Conservation (phyloP, 1,140 invertebrate genomes). For the Cephus cinctus region DNA sequence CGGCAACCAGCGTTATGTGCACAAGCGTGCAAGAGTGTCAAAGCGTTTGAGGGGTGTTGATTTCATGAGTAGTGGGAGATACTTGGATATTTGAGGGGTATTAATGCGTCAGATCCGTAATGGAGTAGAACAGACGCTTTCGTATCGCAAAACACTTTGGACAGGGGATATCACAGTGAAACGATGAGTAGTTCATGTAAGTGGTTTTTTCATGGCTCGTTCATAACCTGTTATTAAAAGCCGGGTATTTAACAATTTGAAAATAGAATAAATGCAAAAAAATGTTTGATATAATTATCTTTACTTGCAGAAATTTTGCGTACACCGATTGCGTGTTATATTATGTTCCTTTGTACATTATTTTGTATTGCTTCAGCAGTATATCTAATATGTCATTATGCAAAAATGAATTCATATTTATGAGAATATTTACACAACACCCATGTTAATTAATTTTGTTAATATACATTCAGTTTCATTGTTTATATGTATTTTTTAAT, state of each 20-base stretch:
- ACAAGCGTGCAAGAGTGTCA: background rate
- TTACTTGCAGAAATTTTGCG: background rate
- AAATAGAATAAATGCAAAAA: too few relatives aligned
- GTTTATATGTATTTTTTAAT: background rate
- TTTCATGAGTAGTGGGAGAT: background rate
- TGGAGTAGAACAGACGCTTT: background rate
- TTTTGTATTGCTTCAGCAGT: background rate
- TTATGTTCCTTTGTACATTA: background rate
- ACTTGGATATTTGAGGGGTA: background rate
- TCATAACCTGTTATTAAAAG: conserved; percentile 23
- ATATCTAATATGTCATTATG: background rate
- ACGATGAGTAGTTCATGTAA: conserved; percentile 34
- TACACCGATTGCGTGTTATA: background rate
- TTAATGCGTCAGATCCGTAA: background rate
- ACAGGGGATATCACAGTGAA: background rate
- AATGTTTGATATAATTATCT: background rate
- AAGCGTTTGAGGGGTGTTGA: background rate
- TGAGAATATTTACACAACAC: too few relatives aligned
- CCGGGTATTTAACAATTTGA: too few relatives aligned
- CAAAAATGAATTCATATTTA: too few relatives aligned
- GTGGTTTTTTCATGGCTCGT: conserved; percentile 20
- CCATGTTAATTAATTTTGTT: background rate
- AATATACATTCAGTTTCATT: background rate
- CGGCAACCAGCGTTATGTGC: background rate
- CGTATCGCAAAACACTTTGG: background rate